Percentiles rank a stretch among this genome's conserved stretches.
Conservation (phyloP, 1,140 invertebrate species). For the Drosophila ironensis region DNA sequence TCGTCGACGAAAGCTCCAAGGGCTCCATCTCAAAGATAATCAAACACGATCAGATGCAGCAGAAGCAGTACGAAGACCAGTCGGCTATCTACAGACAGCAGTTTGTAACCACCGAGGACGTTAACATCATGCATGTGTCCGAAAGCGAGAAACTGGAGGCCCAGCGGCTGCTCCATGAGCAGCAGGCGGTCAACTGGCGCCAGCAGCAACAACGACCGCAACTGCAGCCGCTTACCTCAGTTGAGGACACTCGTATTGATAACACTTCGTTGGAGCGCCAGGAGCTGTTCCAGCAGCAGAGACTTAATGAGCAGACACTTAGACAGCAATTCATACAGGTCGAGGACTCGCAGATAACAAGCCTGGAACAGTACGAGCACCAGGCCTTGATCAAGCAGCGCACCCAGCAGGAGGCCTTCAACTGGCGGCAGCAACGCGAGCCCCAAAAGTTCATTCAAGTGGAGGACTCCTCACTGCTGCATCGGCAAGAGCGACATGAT, state of each 20-base stretch:
- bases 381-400: slow-evolving; percentile 58
- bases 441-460: slow-evolving; percentile 65
- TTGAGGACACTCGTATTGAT: slow-evolving; percentile 82
- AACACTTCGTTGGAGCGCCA: slow-evolving; percentile 48
- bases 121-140: slow-evolving; percentile 68
- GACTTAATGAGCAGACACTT: slow-evolving; percentile 59
- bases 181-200: slow-evolving; percentile 76
- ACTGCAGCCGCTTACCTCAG: slow-evolving; percentile 60
- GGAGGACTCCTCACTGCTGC: slow-evolving; percentile 70
- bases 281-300: slow-evolving; percentile 51
- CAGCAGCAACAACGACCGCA: slow-evolving; percentile 60
- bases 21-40: slow-evolving; percentile 68
- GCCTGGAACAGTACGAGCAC: slow-evolving; percentile 68
- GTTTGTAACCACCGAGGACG: slow-evolving; percentile 74
- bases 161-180: slow-evolving; percentile 57
- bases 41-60: slow-evolving; percentile 55
- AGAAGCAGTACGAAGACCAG: slow-evolving; percentile 68
- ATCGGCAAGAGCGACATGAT: slow-evolving; percentile 72
- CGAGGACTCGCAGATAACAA: slow-evolving; percentile 75
- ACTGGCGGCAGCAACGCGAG: slow-evolving; percentile 69
- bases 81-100: slow-evolving; percentile 61
- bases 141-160: slow-evolving; percentile 72
- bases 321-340: slow-evolving; percentile 62
- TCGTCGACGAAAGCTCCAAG: slow-evolving; percentile 75
- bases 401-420: slow-evolving; percentile 57